Base-by-base conservation (phyloP, 2,113 vertebrate species). In the Elaphurus davidianus region DNA sequence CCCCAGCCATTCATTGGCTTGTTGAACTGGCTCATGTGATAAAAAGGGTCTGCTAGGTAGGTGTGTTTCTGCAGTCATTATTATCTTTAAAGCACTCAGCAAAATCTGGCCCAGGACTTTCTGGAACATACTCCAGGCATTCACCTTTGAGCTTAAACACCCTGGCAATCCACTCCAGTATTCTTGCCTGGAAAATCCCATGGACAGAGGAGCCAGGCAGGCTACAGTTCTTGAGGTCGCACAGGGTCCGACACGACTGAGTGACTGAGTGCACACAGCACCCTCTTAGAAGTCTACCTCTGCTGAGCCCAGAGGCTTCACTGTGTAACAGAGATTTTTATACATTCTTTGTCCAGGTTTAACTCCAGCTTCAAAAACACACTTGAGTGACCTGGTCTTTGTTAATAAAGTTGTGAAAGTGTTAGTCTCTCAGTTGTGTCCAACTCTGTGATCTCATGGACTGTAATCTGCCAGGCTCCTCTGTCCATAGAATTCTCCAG, bases 231-330 rank as follows among this genome's bases (percentile, higher is more conserved):
- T 40, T 71, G 67, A 19, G 10, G 19, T 71, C 1, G 0, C 67
- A 40, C 23, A 74, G 67, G n/a, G n/a, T 40, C 10, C 0, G 10
- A 71, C n/a, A 71, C 1, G 5, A 40, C 67, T 74, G 67, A 74
- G 19, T 0, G 1, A 74, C 67, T 40, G 67, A 74, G n/a, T 4
- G 11, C 0, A 4, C 57, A 27, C 57, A 59, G 10, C 33, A 82
- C 11, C 79, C 33, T 25, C 11, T 54, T 54, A n/a, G 50, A 82
- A 54, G 19, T 54, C 19, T 36, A 7, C 79, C 19, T 54, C 50
- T 21, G 79, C 50, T n/a, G 19, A 82, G 30, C 79, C 3, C 19
- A 52, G 79, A 54, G 50, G 19, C 33, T 82, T 54, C 79, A 36
- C 11, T 54, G 8, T 15, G 50, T 82, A n/a, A n/a, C 79, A 54